Evolutionary conservation across 2,797 vertebrate genomes (phyloP).

Genomic region (Peromyscus melanophrys): DNA sequence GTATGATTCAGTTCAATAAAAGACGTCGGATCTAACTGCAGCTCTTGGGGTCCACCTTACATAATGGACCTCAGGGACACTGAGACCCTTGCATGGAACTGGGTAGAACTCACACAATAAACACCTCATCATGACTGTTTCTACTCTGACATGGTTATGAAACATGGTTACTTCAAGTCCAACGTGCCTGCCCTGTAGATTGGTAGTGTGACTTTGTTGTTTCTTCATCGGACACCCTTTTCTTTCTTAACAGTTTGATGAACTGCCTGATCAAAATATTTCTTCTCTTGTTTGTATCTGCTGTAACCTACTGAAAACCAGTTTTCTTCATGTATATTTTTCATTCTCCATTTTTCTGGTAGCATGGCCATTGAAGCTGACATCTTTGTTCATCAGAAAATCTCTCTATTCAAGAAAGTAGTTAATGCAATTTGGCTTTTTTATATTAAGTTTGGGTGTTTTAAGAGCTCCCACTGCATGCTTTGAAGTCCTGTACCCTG

Average conservation of each 20-base stretch:
- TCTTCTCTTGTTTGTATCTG: neutral
- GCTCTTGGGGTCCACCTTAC: neutral
- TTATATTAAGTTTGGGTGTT: too few relatives aligned
- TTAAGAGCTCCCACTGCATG: too few relatives aligned
- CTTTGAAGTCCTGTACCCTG: too few relatives aligned
- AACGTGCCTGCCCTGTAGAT: neutral
- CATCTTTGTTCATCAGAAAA: neutral
- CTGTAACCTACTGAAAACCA: neutral
- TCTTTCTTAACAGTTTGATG: neutral
- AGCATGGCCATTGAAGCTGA: neutral
- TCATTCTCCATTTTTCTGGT: neutral
- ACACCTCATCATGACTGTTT: neutral
- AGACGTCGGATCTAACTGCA: neutral
- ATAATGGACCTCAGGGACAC: accelerated
- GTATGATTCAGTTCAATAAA: neutral
- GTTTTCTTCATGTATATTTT: neutral
- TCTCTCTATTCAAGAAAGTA: too few relatives aligned
- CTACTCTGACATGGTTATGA: neutral
- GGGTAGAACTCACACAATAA: neutral
- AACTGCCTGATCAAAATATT: neutral
- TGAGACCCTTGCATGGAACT: too few relatives aligned
- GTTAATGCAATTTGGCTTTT: too few relatives aligned
- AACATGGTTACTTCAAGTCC: neutral
- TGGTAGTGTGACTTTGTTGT: neutral
- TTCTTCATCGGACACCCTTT: neutral